Percentiles rank a stretch among this genome's conserved stretches.
Evolutionary conservation across 2,888 invertebrate species (phyloP).

Genomic region (Lepas anatifera): DNA sequence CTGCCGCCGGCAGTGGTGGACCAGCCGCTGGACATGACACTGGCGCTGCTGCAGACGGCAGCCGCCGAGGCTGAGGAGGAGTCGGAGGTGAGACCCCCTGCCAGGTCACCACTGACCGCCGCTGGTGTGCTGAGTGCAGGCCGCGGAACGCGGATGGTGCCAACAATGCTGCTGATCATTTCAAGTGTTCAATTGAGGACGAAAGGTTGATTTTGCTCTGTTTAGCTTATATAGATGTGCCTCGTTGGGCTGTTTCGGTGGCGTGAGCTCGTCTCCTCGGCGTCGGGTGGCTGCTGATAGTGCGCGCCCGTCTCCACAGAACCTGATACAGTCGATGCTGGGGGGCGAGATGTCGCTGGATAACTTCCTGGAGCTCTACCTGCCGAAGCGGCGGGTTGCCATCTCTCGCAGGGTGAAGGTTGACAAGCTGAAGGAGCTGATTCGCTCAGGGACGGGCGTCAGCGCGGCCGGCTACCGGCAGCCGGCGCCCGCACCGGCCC

Average conservation of each 20-base stretch:
- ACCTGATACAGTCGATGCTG: conserved; percentile 19
- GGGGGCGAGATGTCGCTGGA: conserved; percentile 46
- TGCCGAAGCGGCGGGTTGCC: conserved; percentile 57
- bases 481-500: not conserved
- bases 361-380: conserved; percentile 71
- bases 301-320: conserved; percentile 18
- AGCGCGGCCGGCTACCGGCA: conserved; percentile 10
- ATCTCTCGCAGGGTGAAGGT: conserved; percentile 77
- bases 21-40: conserved; percentile 68
- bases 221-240: too few relatives aligned
- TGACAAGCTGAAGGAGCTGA: conserved; percentile 64
- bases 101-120: too few relatives aligned
- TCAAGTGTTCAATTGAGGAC: too few relatives aligned
- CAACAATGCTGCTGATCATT: too few relatives aligned
- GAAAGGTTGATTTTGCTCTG: too few relatives aligned
- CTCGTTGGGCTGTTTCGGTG: too few relatives aligned
- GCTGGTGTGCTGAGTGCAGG: too few relatives aligned
- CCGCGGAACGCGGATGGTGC: too few relatives aligned
- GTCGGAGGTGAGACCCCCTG: conserved; percentile 55
- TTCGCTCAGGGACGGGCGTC: conserved; percentile 20
- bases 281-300: not conserved
- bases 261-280: too few relatives aligned
- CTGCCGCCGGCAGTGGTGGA: conserved; percentile 34
- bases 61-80: conserved; percentile 87
- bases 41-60: conserved; percentile 79